Evolutionary conservation across 2,888 invertebrate genomes (phyloP), one percentile per base, ranked within the genome.

Genomic region (Callosobruchus maculatus): DNA sequence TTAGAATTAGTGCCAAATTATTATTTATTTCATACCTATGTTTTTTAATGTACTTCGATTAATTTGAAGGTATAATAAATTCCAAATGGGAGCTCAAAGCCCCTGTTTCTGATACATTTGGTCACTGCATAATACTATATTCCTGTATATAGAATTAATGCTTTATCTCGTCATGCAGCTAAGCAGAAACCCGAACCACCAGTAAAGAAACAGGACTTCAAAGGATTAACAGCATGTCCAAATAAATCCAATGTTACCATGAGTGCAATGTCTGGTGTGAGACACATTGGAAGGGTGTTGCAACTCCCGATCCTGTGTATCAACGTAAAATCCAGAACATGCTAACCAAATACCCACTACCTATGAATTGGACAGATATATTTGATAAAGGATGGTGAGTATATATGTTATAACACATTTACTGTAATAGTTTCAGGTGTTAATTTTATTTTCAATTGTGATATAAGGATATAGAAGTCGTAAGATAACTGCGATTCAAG

Each of bases 181-280:
- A 84, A 84, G 73, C 79, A 79, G 77, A 83, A 84, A 80, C 76
- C 79, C 20, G 84, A 86, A 72, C 80, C n/a, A n/a, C n/a, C 81
- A 67, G 76, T 79, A 49, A 84, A 83, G 71, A 85, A 84, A 75
- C 78, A 82, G 26, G 90, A 85, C 66, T 89, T 89, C 72, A 91
- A 90, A 85, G 93, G 93, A 0, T 91, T 91, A 78, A 90, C 90
- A 80, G 94, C 95, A 4, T 99, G 99, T 84, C 99, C 99, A 0
- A 99, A 99, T 85, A 98, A 97, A 87, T 94, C 92, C 83, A 99
- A 99, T 84, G 93, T 97, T 97, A 93, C 86, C 99, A 99, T 83
- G 94, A 96, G 80, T 99, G 99, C 85, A 92, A 92, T 0, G 90
- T 92, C 72, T 98, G 91, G 88, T 99, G 99, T 86, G 94, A 94